Evolutionary conservation across 1,140 invertebrate genomes (phyloP).

Genomic region (Lanistes nyassanus): DNA sequence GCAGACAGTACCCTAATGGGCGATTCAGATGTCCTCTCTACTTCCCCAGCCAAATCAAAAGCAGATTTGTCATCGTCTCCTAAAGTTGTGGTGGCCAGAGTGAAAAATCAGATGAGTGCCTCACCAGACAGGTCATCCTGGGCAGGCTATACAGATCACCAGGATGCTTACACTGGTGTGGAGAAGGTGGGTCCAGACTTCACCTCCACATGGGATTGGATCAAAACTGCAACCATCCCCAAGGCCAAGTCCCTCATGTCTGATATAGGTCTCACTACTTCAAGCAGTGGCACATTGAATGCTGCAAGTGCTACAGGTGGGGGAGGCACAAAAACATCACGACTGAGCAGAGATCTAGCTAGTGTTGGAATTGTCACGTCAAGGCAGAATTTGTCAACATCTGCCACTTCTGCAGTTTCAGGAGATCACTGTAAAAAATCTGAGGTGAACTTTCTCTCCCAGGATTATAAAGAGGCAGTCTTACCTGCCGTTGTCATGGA

Average conservation of each 20-base stretch:
- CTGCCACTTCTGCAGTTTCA: background rate
- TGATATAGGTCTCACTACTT: conserved; percentile 16
- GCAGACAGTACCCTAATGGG: conserved; percentile 19
- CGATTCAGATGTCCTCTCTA: conserved; percentile 9
- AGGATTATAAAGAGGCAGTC: background rate
- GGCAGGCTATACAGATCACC: conserved; percentile 3
- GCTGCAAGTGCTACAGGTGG: background rate
- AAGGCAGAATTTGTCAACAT: background rate
- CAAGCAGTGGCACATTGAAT: background rate
- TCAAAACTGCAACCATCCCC: conserved; percentile 24
- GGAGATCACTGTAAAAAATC: too few relatives aligned
- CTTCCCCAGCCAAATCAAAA: background rate
- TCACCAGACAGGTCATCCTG: conserved; percentile 19
- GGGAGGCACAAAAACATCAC: conserved; percentile 3
- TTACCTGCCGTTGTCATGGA: conserved; percentile 21
- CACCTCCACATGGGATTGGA: conserved; percentile 20
- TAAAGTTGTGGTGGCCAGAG: conserved; percentile 16
- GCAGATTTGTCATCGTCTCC: conserved; percentile 5
- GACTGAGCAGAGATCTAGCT: conserved; percentile 20
- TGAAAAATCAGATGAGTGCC: background rate
- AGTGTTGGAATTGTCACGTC: conserved; percentile 20
- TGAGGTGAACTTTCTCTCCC: too few relatives aligned
- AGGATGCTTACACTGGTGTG: too few relatives aligned
- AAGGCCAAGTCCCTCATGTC: conserved; percentile 24
- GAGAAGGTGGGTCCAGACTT: background rate